Percentiles rank a stretch among this genome's conserved stretches.
Evolutionary conservation across 1,140 invertebrate genomes (phyloP).

Genomic region (Dinothrombium tinctorium): DNA sequence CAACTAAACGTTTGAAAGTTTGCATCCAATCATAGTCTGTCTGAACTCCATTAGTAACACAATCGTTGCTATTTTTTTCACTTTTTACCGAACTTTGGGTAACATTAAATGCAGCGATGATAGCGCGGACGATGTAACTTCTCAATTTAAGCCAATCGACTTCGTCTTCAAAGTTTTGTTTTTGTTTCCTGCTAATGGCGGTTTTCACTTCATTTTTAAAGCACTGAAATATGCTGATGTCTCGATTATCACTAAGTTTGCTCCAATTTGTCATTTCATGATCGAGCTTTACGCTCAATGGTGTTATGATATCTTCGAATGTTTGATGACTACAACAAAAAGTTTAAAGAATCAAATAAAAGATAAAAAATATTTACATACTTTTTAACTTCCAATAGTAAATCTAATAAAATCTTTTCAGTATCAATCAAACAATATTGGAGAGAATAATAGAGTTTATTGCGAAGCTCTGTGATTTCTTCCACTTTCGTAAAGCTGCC

Average conservation of each 20-base stretch:
- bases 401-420: not conserved
- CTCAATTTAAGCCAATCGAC: not conserved
- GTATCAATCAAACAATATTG: constrained; percentile 26
- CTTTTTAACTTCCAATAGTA: not conserved
- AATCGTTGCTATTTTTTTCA: not conserved
- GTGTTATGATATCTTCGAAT: not conserved
- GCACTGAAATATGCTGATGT: not conserved
- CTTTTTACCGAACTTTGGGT: not conserved
- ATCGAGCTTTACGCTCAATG: not conserved
- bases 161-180: not conserved
- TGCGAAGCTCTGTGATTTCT: constrained; percentile 63
- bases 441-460: constrained; percentile 51
- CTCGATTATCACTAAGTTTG: not conserved
- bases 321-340: not conserved
- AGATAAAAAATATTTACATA: not conserved
- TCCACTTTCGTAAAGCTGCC: constrained; percentile 65
- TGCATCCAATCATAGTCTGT: not conserved
- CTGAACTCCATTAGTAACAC: not conserved
- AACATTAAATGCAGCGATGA: not conserved
- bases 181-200: not conserved
- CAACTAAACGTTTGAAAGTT: not conserved
- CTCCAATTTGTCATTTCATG: not conserved
- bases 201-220: not conserved
- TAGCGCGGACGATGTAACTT: not conserved
- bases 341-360: not conserved